These are phyloP conservation scores for Strix aluco DNA, from an alignment of 2,113 vertebrate species.

Conservation along the genomic window DNA sequence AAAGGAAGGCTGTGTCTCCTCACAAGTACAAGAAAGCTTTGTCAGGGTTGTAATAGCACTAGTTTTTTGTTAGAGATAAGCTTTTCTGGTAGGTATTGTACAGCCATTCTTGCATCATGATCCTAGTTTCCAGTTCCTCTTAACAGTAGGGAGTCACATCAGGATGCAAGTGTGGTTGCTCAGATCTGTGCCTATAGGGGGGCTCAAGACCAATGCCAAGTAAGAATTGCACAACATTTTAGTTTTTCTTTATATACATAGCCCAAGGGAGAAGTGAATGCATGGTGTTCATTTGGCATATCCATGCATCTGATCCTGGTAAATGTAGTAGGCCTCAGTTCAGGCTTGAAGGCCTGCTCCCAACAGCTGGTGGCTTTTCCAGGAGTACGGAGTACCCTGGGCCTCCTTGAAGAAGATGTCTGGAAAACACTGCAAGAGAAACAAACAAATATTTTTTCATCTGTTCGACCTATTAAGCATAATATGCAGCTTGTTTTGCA, in stretches of 20 bases:
- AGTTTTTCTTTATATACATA: neutral
- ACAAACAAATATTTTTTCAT: neutral
- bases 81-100: neutral
- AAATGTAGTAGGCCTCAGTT: neutral
- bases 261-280: neutral
- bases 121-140: neutral
- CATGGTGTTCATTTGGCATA: neutral
- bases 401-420: neutral
- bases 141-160: neutral
- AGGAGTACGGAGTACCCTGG: neutral
- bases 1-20: neutral
- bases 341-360: neutral
- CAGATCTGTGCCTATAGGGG: rapidly evolving
- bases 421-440: neutral
- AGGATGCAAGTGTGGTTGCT: neutral
- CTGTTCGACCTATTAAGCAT: neutral
- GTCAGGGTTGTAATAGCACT: neutral
- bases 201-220: neutral
- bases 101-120: neutral
- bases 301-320: neutral
- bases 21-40: neutral
- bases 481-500: neutral
- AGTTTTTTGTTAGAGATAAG: neutral
- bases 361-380: neutral
- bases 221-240: neutral